A percentile compares a stretch with the other conserved stretches of the same genome.
Conservation (phyloP, 2,113 vertebrate genomes). For the Bujurquina vittata region DNA sequence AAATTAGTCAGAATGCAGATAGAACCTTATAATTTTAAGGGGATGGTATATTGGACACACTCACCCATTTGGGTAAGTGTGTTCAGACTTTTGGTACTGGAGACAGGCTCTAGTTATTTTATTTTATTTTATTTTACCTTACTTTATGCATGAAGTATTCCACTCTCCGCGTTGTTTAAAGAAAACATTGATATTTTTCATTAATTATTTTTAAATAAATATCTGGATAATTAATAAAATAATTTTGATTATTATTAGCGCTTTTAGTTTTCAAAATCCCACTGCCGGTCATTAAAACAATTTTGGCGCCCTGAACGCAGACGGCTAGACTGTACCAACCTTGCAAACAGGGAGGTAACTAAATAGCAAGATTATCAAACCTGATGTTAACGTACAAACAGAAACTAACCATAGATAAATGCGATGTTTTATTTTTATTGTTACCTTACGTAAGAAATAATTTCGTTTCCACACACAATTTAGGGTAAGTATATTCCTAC, state of each 20-base stretch:
- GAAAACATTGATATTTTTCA: neutral
- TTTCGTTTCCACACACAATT: neutral
- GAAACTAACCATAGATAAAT: fast-evolving
- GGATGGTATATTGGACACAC: no score
- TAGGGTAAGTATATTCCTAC: neutral
- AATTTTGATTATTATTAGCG: neutral
- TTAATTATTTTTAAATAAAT: neutral
- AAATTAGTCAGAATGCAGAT: no score
- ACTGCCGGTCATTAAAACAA: neutral
- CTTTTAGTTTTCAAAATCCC: neutral
- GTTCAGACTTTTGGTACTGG: no score
- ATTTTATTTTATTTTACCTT: neutral
- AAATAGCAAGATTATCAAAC: neutral
- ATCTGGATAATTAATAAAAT: neutral
- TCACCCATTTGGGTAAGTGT: no score
- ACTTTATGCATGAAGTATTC: neutral
- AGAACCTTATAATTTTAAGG: no score
- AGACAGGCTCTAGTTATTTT: no score
- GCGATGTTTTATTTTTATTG: fast-evolving
- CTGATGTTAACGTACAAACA: neutral
- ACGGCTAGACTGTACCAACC: slow-evolving; percentile 58
- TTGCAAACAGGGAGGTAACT: neutral
- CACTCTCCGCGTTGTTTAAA: neutral
- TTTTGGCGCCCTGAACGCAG: slow-evolving; percentile 74
- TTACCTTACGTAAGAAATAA: neutral